Base-by-base conservation (phyloP, 1,140 invertebrate species). In the Drosophila melanogaster region DNA sequence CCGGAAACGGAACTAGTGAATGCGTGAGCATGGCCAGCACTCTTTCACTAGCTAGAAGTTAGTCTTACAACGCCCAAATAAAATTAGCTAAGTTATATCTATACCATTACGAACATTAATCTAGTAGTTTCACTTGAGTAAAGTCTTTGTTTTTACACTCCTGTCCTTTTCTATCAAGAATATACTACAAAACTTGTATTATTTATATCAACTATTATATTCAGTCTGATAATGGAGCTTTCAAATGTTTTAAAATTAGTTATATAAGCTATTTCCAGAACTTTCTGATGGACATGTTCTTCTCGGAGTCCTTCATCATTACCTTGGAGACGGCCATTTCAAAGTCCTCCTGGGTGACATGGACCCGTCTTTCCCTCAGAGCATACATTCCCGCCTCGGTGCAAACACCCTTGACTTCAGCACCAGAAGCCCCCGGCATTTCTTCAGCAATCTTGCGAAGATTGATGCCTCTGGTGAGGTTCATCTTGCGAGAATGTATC, bases 231-330 rank as follows among this genome's bases (percentile, higher is more conserved):
- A 30, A 8, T 30, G 30, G 8, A 10, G 30, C 8, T 30, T 30
- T 30, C 7, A 30, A 8, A 30, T 8, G 7, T 10, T 30, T 30
- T 30, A 10, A 3, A 10, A 30, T 30, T 10, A 30, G 19, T 22
- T 22, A 22, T 3, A 22, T 8, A 30, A 14, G 22, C 76, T 97
- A 99, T 93, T 99, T 99, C 99, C 99, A 99, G 67, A 99, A 94
- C 93, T 99, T 99, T 94, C 99, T 99, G 92, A 99, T 99, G 17
- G 99, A 99, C 98, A 99, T 99, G 92, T 99, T 99, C 94, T 99
- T 99, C 91, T 99, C 99, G 0, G 98, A 99, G 93, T 99, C 99
- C 92, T 99, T 99, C 93, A 99, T 98, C 99, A 99, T 99, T 24
- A 99, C 97, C 94, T 99, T 99, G 55, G 99, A 98, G 2, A 99